Percentiles rank a stretch among this genome's conserved stretches.
phyloP scores from a whole-genome alignment of 2,888 invertebrate genomes.

The Diaperis boleti region DNA sequence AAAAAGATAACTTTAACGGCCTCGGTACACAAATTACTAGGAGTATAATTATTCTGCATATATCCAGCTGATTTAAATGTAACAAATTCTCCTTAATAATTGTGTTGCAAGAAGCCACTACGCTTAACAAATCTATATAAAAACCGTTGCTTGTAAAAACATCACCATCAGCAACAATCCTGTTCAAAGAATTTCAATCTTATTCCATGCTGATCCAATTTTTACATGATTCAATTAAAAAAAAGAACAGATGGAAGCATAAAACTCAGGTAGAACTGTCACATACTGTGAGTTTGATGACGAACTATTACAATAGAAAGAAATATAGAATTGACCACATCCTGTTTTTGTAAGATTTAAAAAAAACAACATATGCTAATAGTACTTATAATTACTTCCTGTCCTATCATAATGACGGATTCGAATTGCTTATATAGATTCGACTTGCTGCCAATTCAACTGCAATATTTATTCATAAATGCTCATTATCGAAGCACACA shows the following conservation, averaged over 20 bases:
- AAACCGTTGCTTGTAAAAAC: too few relatives aligned
- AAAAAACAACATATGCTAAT: conserved; percentile 30
- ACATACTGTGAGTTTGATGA: conserved; percentile 22
- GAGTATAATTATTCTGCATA: too few relatives aligned
- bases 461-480: conserved; percentile 12
- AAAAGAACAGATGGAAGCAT: conserved; percentile 8
- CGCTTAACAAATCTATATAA: too few relatives aligned
- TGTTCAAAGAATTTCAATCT: neutral
- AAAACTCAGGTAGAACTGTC: conserved; percentile 15
- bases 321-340: conserved; percentile 31
- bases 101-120: too few relatives aligned
- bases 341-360: conserved; percentile 32
- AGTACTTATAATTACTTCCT: conserved; percentile 38
- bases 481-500: conserved; percentile 19
- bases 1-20: too few relatives aligned
- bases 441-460: conserved; percentile 24
- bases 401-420: conserved; percentile 35
- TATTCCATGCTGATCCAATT: conserved; percentile 2
- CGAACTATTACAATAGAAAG: conserved; percentile 30
- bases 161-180: neutral
- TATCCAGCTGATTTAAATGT: too few relatives aligned
- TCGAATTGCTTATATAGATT: conserved; percentile 34
- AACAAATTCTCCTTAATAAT: too few relatives aligned
- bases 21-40: too few relatives aligned
- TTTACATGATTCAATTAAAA: neutral